These are phyloP conservation scores for Phyllotis vaccarum DNA, from an alignment of 2,797 vertebrate genomes.

Conservation along the genomic window DNA sequence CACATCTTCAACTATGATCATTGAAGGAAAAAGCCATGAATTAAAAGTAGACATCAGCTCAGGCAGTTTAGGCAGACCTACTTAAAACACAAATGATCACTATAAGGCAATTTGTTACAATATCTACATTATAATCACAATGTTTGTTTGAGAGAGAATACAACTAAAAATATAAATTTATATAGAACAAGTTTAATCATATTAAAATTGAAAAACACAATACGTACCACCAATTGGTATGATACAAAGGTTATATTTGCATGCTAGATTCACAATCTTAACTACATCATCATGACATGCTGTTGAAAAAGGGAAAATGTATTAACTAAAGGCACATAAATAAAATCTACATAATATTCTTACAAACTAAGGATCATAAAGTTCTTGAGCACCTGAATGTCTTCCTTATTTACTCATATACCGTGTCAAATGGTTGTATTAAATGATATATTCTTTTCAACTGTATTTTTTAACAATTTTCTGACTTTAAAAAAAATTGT, in stretches of 20 bases:
- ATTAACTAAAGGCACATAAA: slow-evolving; percentile 64
- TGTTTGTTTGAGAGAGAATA: slow-evolving; percentile 34
- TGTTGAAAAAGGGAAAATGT: slow-evolving; percentile 85
- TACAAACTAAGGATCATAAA: slow-evolving; percentile 46
- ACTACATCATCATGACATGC: slow-evolving; percentile 97
- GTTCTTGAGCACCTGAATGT: not conserved
- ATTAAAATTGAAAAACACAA: slow-evolving; percentile 73
- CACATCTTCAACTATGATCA: not conserved
- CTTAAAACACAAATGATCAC: slow-evolving; percentile 37
- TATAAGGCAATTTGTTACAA: slow-evolving; percentile 25
- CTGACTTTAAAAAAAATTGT: slow-evolving; percentile 56
- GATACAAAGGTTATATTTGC: slow-evolving; percentile 97
- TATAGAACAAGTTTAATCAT: slow-evolving; percentile 58
- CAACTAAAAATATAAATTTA: slow-evolving; percentile 63
- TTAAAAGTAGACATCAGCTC: not conserved
- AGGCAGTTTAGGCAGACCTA: slow-evolving; percentile 24
- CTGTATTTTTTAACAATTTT: slow-evolving; percentile 61
- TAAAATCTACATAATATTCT: slow-evolving; percentile 35
- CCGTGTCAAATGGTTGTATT: slow-evolving; percentile 6
- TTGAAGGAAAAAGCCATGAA: not conserved
- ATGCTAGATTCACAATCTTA: slow-evolving; percentile 97
- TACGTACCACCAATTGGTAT: slow-evolving; percentile 98
- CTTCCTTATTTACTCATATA: slow-evolving; percentile 53
- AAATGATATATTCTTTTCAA: slow-evolving; percentile 27
- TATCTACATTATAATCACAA: slow-evolving; percentile 24